Evolutionary conservation across 2,888 invertebrate species (phyloP), one percentile per base, ranked within the genome.

Genomic region (Drosophila phalerata): DNA sequence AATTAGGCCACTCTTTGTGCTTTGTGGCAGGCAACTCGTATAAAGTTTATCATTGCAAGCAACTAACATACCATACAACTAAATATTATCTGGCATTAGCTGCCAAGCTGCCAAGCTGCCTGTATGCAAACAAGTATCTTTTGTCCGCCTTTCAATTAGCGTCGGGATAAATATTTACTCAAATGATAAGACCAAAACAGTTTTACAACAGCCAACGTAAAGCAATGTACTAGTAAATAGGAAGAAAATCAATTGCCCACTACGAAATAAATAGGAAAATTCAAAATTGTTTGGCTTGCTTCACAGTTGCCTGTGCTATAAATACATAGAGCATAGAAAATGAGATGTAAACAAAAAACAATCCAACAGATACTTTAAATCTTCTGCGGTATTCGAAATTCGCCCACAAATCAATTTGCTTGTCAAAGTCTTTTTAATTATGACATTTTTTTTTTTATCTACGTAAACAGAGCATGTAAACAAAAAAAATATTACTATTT

Each of bases 1-100:
- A 86, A 86, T 86, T 88, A 86, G 86, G 89, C 86, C 89, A 89
- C 77, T 89, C 89, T 86, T 88, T 79, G 73, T 77, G 81, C 86
- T 64, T 61, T 75, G 79, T 79, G 79, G 64, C 76, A 69, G 65
- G 22, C 61, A 64, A 70, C 83, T 68, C 80, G 73, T 58, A 70
- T 78, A 77, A 65, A 79, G 84, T 81, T 81, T 76, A 82, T 82
- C 80, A 72, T 55, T 62, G 72, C 72, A 61, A 69, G 63, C 69
- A 57, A 45, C n/a, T n/a, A n/a, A n/a, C n/a, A n/a, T n/a, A n/a
- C n/a, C n/a, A n/a, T 25, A 55, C 56, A 64, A 65, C 77, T 67
- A 73, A 73, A 43, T 73, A 86, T 86, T 85, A 79, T 81, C 81
- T 86, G 61, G 6, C 52, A 53, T 15, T 45, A 15, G 19, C 38